Percentiles rank a stretch among this genome's conserved stretches.
phyloP scores from a whole-genome alignment of 1,140 invertebrate genomes.

The Bombus superbus region DNA sequence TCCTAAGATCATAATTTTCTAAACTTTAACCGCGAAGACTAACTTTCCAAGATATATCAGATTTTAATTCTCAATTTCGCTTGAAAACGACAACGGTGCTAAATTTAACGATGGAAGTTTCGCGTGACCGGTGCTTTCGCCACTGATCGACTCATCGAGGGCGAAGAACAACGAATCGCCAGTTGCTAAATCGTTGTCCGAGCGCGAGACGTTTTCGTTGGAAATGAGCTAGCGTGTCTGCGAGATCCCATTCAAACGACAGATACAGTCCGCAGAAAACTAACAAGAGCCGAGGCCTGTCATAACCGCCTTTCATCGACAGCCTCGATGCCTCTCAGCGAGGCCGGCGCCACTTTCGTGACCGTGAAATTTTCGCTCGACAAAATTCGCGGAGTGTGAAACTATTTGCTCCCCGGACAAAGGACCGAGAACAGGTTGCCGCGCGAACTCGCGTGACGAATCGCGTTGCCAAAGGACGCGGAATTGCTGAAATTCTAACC shows the following conservation, averaged over 20 bases:
- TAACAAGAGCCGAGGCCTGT: conserved; percentile 39
- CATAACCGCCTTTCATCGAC: conserved; percentile 41
- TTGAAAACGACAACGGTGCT: neutral
- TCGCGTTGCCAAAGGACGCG: neutral
- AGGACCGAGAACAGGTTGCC: neutral
- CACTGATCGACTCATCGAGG: conserved; percentile 34
- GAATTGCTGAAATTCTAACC: conserved; percentile 9
- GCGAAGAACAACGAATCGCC: neutral
- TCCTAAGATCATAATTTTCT: too few species aligned
- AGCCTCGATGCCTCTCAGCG: neutral
- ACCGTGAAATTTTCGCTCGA: conserved; percentile 43
- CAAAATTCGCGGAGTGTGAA: conserved; percentile 31
- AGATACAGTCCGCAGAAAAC: conserved; percentile 51
- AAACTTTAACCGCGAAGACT: too few species aligned
- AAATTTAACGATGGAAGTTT: neutral
- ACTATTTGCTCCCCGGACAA: conserved; percentile 24
- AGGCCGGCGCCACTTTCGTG: conserved; percentile 9
- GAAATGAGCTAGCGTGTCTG: conserved; percentile 6
- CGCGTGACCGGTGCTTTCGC: neutral
- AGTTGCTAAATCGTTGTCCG: neutral
- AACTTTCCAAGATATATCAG: too few species aligned
- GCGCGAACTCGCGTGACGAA: conserved; percentile 30
- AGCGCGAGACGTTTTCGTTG: neutral
- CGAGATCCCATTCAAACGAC: neutral
- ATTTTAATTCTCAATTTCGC: too few species aligned